Conservation (phyloP, 2,797 vertebrate species). For the Steatocranus sp. region DNA sequence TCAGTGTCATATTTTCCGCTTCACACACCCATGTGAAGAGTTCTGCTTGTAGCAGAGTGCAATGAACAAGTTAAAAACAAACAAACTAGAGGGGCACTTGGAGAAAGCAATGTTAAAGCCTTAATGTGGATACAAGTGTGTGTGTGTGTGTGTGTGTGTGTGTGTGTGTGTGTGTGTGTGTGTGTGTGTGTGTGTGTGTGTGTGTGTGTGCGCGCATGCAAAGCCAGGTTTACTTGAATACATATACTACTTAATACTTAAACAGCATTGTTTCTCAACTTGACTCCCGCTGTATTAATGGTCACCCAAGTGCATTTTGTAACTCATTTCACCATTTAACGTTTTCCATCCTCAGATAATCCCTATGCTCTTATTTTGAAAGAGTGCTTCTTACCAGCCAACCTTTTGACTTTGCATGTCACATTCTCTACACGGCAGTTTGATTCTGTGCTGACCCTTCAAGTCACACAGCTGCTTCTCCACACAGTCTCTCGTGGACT, state of each 20-base stretch:
- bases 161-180: neutral
- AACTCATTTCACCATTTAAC: neutral
- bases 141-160: too few relatives aligned
- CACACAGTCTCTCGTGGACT: neutral
- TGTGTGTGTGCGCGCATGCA: rapidly evolving
- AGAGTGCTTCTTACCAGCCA: neutral
- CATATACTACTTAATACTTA: neutral
- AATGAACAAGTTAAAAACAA: neutral
- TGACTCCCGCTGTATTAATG: neutral
- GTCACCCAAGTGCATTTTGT: neutral
- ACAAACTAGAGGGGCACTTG: neutral
- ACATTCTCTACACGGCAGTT: neutral
- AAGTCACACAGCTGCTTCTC: neutral
- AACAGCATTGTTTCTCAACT: neutral
- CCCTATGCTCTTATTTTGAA: neutral
- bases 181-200: rapidly evolving
- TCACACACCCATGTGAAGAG: neutral
- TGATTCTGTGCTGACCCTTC: neutral
- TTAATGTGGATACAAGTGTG: neutral
- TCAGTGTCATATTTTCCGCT: neutral
- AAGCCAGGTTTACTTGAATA: neutral
- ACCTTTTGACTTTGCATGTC: neutral
- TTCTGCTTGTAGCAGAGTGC: neutral
- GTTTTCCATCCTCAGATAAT: neutral
- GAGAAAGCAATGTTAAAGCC: neutral